A percentile compares a stretch with the other conserved stretches of the same genome.
Evolutionary conservation across 2,888 invertebrate genomes (phyloP).

Genomic region (Meiosimyza decipiens): DNA sequence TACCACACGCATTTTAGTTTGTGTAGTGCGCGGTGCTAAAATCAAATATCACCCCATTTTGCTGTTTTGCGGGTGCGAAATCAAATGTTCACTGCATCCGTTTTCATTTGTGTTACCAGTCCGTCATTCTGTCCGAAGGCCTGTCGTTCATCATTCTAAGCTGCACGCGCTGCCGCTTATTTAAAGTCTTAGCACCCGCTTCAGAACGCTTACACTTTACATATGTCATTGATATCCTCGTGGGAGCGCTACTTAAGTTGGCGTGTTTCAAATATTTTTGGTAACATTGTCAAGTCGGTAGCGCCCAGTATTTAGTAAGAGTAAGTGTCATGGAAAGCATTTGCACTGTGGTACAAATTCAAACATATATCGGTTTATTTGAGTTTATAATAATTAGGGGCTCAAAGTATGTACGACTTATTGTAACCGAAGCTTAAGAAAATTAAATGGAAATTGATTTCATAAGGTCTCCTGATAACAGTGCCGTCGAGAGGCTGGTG

Average conservation of each 20-base stretch:
- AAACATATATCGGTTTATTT: too few relatives aligned
- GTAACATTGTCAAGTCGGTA: conserved; percentile 38
- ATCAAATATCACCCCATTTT: conserved; percentile 24
- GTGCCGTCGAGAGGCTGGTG: too few relatives aligned
- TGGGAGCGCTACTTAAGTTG: conserved; percentile 63
- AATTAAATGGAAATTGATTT: too few relatives aligned
- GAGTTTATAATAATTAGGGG: too few relatives aligned
- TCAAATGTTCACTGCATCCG: conserved; percentile 12
- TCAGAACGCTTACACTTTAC: conserved; percentile 64
- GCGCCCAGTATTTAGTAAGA: conserved; percentile 17
- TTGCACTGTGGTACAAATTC: conserved; percentile 17
- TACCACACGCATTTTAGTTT: conserved; percentile 54
- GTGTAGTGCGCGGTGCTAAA: conserved; percentile 36
- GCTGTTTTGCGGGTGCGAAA: conserved; percentile 20
- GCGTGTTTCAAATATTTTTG: conserved; percentile 44
- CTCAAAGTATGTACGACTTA: too few relatives aligned
- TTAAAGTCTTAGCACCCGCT: conserved; percentile 62
- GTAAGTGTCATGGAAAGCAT: not conserved
- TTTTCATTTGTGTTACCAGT: conserved; percentile 7
- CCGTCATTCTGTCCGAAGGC: conserved; percentile 12
- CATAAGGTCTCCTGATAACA: too few relatives aligned
- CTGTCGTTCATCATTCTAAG: conserved; percentile 3
- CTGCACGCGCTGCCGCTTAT: conserved; percentile 64
- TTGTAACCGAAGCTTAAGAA: too few relatives aligned
- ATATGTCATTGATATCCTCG: conserved; percentile 68